These are phyloP conservation scores for Triplophysa tibetana DNA, from an alignment of 2,113 vertebrate genomes.

Conservation along the genomic window DNA sequence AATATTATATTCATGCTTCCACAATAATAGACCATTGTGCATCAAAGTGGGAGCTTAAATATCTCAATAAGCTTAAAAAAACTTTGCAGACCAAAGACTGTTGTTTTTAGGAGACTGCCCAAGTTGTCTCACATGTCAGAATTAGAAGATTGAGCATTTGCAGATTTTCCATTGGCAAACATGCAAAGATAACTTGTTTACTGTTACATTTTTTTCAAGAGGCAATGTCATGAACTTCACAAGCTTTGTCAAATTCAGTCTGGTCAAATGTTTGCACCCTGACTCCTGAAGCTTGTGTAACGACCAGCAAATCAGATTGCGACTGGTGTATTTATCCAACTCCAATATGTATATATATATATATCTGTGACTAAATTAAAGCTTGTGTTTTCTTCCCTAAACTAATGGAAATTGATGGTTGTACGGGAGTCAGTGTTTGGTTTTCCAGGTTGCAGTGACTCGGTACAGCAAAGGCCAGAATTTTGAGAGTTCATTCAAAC, in stretches of 20 bases:
- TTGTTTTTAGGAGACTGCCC: not conserved
- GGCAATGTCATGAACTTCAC: no score
- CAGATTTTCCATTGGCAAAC: no score
- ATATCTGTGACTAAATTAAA: not conserved
- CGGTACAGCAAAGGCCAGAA: conserved; percentile 4
- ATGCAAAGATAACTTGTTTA: no score
- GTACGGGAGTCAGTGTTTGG: not conserved
- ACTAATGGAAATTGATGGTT: not conserved
- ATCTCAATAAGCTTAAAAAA: not conserved
- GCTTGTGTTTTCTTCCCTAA: not conserved
- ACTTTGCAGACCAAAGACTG: not conserved
- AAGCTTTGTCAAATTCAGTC: not conserved
- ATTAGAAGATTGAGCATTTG: no score
- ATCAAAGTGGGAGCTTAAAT: not conserved
- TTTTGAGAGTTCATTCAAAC: conserved; percentile 23
- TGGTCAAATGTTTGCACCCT: not conserved
- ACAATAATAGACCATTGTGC: not conserved
- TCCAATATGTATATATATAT: no score
- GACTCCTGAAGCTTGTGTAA: not conserved
- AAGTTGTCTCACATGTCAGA: no score
- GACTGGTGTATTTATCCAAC: not conserved
- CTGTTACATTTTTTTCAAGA: no score
- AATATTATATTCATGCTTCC: not conserved
- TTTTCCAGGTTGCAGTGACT: not conserved
- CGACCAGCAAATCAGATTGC: not conserved